A percentile compares a stretch with the other conserved stretches of the same genome.
phyloP scores from a whole-genome alignment of 2,113 vertebrate genomes.

The Synodontis membranacea region DNA sequence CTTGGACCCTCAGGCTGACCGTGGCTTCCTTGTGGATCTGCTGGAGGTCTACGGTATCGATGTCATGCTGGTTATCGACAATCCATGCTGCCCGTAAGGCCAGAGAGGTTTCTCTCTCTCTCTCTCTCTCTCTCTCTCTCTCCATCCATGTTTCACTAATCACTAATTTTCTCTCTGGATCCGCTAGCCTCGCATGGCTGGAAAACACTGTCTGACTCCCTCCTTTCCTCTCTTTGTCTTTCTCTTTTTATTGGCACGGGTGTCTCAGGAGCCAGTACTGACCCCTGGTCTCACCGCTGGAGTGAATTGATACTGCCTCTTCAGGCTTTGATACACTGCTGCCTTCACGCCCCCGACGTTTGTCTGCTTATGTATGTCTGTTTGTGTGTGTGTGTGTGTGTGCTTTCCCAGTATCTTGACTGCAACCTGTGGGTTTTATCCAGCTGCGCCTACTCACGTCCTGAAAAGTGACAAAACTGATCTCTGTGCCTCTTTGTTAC shows the following conservation, averaged over 20 bases:
- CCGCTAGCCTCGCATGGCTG: constrained; percentile 30
- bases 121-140: background rate
- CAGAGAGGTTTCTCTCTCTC: constrained; percentile 21
- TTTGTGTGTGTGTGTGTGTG: constrained; percentile 25
- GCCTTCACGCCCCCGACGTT: constrained; percentile 27
- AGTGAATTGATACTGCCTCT: constrained; percentile 46
- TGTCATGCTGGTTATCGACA: constrained; percentile 92
- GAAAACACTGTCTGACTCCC: constrained; percentile 44
- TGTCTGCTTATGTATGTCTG: constrained; percentile 38
- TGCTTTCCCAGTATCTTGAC: constrained; percentile 22
- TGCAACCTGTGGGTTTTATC: constrained; percentile 28
- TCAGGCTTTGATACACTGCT: constrained; percentile 49
- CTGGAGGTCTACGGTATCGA: constrained; percentile 95
- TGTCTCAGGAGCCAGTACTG: constrained; percentile 53
- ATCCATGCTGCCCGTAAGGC: constrained; percentile 90
- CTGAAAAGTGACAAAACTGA: constrained; percentile 33
- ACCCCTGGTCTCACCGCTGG: constrained; percentile 43
- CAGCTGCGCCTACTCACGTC: constrained; percentile 24
- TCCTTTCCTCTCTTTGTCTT: constrained; percentile 34
- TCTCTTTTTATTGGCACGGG: constrained; percentile 37
- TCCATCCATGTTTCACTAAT: constrained; percentile 13
- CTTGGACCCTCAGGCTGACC: constrained; percentile 91
- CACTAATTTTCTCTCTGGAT: constrained; percentile 42
- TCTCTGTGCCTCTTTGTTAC: constrained; percentile 51
- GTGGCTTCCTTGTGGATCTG: constrained; percentile 91